Base-by-base conservation (phyloP, 2,888 invertebrate species). In the Ophion slaviceki region DNA sequence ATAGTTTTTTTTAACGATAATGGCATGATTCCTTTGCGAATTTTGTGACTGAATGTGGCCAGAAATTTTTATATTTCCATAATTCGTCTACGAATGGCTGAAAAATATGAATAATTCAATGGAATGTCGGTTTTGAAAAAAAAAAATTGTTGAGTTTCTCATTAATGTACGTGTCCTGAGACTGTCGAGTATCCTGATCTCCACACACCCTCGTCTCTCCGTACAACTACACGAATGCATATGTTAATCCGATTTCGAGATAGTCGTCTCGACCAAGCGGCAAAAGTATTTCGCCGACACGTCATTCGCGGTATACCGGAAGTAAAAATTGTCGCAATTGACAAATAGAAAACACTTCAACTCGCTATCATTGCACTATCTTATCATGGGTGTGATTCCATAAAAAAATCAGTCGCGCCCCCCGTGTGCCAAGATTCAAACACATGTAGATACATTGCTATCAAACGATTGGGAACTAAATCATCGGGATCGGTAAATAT, bases 281-380 rank as follows among this genome's bases (percentile, higher is more conserved):
- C 28, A 70, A 70, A 17, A 53, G 47, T 53, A 28, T 53, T 24
- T 70, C 53, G 70, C 24, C 17, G 47, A 20, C 45, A 53, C 47
- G 28, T 20, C 1, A 20, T 68, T 71, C 14, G 61, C 24, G 40
- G 17, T 59, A 40, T 24, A 61, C 14, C 61, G 74, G 74, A 75
- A 45, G 11, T 17, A 3, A 20, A 62, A 62, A 75, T 61, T 36
- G 28, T 24, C 28, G 28, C 7, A 64, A 76, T 17, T n/a, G 47
- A 28, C 45, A 47, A 53, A 53, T 10, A 47, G 14, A 17, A 17
- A 62, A 75, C 62, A 17, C 17, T 17, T 11, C 20, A 24, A 40
- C 10, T 75, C 28, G 24, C 17, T 85, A 40, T 45, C 53, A 68
- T 81, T 77, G 64, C 8, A 17, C 68, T 85, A 85, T 85, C 84